Conservation (phyloP, 2,113 vertebrate species). For the Aspidoscelis tigris region DNA sequence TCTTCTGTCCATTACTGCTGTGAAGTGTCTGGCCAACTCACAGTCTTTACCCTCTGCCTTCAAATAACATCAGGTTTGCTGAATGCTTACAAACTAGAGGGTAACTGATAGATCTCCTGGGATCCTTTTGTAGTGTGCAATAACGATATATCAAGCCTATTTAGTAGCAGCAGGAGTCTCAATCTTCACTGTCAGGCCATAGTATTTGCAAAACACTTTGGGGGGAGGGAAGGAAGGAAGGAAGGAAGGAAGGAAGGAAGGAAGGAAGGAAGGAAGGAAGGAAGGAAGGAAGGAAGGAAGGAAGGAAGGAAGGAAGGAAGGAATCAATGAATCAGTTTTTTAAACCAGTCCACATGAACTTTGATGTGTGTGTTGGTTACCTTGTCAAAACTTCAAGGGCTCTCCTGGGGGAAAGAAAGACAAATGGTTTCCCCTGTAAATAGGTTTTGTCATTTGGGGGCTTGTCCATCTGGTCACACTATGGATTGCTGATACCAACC, state of each 20-base stretch:
- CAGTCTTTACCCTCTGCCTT: neutral
- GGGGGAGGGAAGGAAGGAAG: too few relatives aligned
- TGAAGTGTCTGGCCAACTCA: neutral
- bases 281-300: too few relatives aligned
- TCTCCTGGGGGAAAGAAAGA: neutral
- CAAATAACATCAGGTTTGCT: neutral
- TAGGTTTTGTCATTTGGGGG: slow-evolving; percentile 41
- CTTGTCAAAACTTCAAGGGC: slow-evolving; percentile 18
- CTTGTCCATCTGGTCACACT: slow-evolving; percentile 21
- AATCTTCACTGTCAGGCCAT: rapidly evolving
- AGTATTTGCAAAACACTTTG: neutral
- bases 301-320: too few relatives aligned
- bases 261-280: too few relatives aligned
- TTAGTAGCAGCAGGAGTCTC: slow-evolving; percentile 1
- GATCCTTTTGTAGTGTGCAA: neutral
- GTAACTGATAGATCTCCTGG: neutral
- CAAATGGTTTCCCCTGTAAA: slow-evolving; percentile 15
- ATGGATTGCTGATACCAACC: slow-evolving; percentile 29
- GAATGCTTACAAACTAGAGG: slow-evolving; percentile 3
- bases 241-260: too few relatives aligned
- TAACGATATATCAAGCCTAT: rapidly evolving
- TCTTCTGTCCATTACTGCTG: neutral
- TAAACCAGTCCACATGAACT: neutral
- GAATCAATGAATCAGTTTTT: neutral
- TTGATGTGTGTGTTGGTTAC: neutral